A percentile compares a stretch with the other conserved stretches of the same genome.
Evolutionary conservation across 2,113 vertebrate genomes (phyloP).

Genomic region (Mastomys coucha): DNA sequence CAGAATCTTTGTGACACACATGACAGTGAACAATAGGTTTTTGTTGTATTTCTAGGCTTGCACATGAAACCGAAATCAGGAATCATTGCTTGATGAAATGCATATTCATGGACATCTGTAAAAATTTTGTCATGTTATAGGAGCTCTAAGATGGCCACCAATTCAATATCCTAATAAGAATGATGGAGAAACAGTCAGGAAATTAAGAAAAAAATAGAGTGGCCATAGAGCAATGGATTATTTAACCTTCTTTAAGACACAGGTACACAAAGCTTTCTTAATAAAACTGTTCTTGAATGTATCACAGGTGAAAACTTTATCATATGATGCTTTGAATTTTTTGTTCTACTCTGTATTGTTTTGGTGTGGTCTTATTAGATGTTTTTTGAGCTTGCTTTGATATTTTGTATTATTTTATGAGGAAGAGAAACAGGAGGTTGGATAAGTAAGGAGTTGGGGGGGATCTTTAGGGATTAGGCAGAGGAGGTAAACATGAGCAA

Average conservation of each 20-base stretch:
- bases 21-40: slow-evolving; percentile 66
- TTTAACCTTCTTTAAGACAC: neutral
- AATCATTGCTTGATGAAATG: slow-evolving; percentile 20
- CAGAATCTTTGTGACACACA: slow-evolving; percentile 29
- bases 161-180: neutral
- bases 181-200: neutral
- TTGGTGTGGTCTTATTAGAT: neutral
- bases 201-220: neutral
- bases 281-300: neutral
- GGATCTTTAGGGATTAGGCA: too few relatives aligned
- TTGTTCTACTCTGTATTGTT: neutral
- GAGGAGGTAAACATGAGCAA: neutral
- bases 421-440: neutral
- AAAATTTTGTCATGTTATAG: neutral
- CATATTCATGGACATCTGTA: slow-evolving; percentile 56
- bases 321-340: neutral
- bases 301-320: neutral
- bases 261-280: neutral
- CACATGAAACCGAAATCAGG: slow-evolving; percentile 6
- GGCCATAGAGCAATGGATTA: neutral
- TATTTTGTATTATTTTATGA: neutral
- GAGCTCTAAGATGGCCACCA: neutral
- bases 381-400: neutral
- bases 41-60: neutral
- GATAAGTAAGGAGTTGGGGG: neutral